Base-by-base conservation (phyloP, 53 echinoderm and acorn worm species). In the Paelopatides confundens region DNA sequence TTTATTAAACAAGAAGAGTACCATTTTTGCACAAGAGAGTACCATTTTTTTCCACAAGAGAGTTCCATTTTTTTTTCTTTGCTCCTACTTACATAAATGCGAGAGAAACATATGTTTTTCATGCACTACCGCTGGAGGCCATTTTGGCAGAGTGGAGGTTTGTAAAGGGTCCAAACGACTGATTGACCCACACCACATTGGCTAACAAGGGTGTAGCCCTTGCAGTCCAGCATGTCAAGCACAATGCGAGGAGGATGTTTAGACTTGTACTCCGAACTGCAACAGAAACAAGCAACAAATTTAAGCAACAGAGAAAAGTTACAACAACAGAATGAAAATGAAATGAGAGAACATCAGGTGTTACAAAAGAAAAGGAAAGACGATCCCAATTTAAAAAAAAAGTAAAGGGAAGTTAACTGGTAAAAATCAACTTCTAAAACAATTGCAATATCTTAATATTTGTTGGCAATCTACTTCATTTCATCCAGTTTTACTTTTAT, bases 111-210 rank as follows among this genome's bases (percentile, higher is more conserved):
- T 58, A 58, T 21, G 21, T 58, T 24, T 31, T 27, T 30, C 37
- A 26, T 77, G 47, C 31, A 50, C 50, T 77, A 77, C 47, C 31
- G 77, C 77, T 28, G 77, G 32, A 34, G 68, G 48, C 51, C 77
- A 77, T 51, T 77, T 77, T 50, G 77, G 48, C 43, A 9, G 50
- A 29, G 50, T 50, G 28, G 47, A 77, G 89, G 90, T 79, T 88
- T 93, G 63, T 88, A 90, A 24, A 93, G 66, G 31, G 95, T 95
- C 95, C 95, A 95, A 26, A 88, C 86, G 67, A 87, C 90, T 17
- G 95, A 93, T 79, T 95, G 95, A 26, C 95, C 95, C 36, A 88
- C 82, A 31, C 90, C 95, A 65, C 90, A 87, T 63, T 90, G 88
- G 78, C 93, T 86, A 63, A 93, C 71, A 12, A 93, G 90, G 52